Percentiles rank a stretch among this genome's conserved stretches.
Evolutionary conservation across 2,113 vertebrate genomes (phyloP).

Genomic region (Gavia stellata): DNA sequence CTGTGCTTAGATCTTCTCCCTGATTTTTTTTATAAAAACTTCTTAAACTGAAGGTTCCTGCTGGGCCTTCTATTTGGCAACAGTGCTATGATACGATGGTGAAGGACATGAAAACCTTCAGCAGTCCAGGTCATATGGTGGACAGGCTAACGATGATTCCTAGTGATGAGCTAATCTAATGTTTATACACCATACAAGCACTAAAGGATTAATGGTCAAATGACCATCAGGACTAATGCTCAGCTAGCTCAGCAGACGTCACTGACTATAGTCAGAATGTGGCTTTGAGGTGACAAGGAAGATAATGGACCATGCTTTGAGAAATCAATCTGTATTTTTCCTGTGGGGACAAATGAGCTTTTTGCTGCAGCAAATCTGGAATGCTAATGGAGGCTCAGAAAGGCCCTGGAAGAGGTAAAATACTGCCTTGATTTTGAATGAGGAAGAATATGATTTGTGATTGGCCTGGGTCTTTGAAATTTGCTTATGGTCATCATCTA

Average conservation of each 20-base stretch:
- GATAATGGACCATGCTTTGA: background rate
- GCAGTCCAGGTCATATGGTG: background rate
- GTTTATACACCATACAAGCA: background rate
- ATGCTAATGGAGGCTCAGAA: background rate
- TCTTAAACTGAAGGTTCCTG: background rate
- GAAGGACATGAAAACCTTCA: background rate
- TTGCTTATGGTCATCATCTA: background rate
- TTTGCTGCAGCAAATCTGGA: background rate
- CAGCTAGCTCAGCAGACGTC: background rate
- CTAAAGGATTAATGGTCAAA: background rate
- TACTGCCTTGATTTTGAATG: background rate
- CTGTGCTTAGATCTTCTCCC: background rate
- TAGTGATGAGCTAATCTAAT: background rate
- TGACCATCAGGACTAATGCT: background rate
- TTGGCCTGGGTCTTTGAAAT: conserved; percentile 4
- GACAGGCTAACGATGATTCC: background rate
- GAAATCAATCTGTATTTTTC: conserved; percentile 11
- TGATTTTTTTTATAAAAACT: background rate
- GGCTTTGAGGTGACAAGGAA: background rate
- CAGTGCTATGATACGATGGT: background rate
- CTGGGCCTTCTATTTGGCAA: background rate
- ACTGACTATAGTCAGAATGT: background rate
- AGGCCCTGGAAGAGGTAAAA: background rate
- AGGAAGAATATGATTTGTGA: background rate
- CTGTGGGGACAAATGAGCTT: background rate